Percentiles rank a stretch among this genome's conserved stretches.
Conservation (phyloP, 2,113 vertebrate species). For the Entelurus aequoreus region DNA sequence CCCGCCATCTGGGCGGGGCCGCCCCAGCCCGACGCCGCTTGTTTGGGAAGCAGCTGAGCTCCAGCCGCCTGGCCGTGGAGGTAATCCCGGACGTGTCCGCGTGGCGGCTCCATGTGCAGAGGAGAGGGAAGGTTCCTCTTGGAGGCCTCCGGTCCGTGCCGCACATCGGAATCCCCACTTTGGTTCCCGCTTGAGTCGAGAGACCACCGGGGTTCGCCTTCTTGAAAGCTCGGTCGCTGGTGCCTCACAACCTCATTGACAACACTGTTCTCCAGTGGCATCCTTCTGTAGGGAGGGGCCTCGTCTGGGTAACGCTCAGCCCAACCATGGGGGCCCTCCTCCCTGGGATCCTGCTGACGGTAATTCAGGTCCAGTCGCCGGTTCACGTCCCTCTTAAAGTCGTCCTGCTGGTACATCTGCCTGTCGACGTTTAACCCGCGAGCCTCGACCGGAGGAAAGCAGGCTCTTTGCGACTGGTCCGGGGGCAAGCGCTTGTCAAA, state of each 20-base stretch:
- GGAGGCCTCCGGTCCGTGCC: constrained; percentile 27
- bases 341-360: constrained; percentile 9
- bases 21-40: constrained; percentile 1
- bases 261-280: constrained; percentile 10
- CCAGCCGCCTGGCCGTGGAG: constrained; percentile 9
- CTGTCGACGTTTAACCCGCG: constrained; percentile 7
- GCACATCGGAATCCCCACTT: constrained; percentile 11
- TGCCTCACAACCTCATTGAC: constrained; percentile 24
- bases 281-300: constrained; percentile 24
- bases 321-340: constrained; percentile 9
- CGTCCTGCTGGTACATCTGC: constrained; percentile 15
- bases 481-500: neutral
- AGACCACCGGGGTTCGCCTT: constrained; percentile 17
- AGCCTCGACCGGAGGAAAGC: constrained; percentile 8
- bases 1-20: constrained; percentile 19
- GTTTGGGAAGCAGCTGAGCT: neutral
- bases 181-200: constrained; percentile 17
- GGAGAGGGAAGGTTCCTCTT: constrained; percentile 18
- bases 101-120: neutral
- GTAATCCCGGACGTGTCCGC: constrained; percentile 30
- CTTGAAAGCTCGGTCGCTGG: neutral
- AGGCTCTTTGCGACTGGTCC: neutral
- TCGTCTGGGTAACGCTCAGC: constrained; percentile 26
- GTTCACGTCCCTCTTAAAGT: constrained; percentile 3
- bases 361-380: constrained; percentile 18